Evolutionary conservation across 2,113 vertebrate species (phyloP), one percentile per base, ranked within the genome.

Genomic region (Excalfactoria chinensis): DNA sequence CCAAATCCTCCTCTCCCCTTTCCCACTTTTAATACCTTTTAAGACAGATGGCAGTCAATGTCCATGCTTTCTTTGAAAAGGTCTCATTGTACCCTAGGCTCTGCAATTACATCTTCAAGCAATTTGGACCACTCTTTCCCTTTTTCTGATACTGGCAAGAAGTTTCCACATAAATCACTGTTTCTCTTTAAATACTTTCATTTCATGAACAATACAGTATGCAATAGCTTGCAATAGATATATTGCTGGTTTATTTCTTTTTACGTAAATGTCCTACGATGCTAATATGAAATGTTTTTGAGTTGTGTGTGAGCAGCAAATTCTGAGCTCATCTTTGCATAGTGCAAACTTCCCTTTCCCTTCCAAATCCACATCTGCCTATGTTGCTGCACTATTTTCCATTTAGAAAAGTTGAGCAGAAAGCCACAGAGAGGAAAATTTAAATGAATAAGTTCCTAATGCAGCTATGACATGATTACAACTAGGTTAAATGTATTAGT

Each of bases 401-500:
- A 26, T 73, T 70, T 46, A 3, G 14, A 66, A 86, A 93, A 95
- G 60, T 67, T 75, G 58, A 88, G 12, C 23, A 15, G 3, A n/a
- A 59, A 92, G 34, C 32, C 28, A 58, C 1, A 68, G 67, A 84
- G 64, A 91, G 73, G 59, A 82, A 87, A 92, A 93, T 81, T 74
- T 59, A 90, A 93, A 72, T 94, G 77, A 46, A 84, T 94, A 90
- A 88, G 51, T 75, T 94, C 82, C 83, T 95, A 88, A 95, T 84
- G 73, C 77, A 86, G 88, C 51, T 84, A 89, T 82, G 89, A 73
- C 71, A 88, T 37, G 73, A 95, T 93, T 96, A 88, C 95, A 94
- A 80, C 91, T 78, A 91, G 51, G 93, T 94, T 92, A 71, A 94
- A 95, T 88, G 87, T 82, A 95, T 89, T 91, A 94, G 68, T 93